Percentiles rank a stretch among this genome's conserved stretches.
Evolutionary conservation across 2,888 invertebrate genomes (phyloP).

Genomic region (Pyrrhosoma nymphula): DNA sequence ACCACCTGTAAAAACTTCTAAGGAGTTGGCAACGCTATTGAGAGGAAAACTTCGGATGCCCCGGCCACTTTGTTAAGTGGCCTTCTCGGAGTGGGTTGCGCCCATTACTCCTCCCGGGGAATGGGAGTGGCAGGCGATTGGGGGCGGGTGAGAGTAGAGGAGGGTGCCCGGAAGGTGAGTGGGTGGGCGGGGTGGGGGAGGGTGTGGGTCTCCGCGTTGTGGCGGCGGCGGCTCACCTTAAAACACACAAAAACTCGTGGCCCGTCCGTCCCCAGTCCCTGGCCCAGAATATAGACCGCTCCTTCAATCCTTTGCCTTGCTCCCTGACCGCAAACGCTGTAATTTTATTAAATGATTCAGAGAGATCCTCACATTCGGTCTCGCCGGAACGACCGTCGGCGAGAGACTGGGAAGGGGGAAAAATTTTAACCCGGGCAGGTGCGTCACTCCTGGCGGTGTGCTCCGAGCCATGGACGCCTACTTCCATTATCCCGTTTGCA

Average conservation of each 20-base stretch:
- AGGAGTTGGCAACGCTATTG: too few relatives aligned
- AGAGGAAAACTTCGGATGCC: not conserved
- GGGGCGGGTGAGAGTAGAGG: not conserved
- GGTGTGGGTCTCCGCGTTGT: not conserved
- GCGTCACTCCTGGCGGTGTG: not conserved
- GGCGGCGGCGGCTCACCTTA: constrained; percentile 17
- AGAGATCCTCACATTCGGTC: not conserved
- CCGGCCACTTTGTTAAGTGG: constrained; percentile 34
- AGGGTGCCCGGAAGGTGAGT: not conserved
- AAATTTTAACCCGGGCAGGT: constrained; percentile 34
- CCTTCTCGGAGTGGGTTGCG: not conserved
- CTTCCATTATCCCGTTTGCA: not conserved
- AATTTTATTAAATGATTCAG: constrained; percentile 65
- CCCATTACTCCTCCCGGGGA: constrained; percentile 17
- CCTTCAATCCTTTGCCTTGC: constrained; percentile 5
- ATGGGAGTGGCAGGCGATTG: not conserved
- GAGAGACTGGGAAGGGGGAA: not conserved
- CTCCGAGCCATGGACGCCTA: not conserved
- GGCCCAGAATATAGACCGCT: not conserved
- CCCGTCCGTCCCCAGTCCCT: not conserved
- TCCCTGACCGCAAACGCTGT: constrained; percentile 34
- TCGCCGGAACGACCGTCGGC: not conserved
- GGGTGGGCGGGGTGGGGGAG: not conserved
- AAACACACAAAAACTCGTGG: constrained; percentile 46
- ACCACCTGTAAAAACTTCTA: too few relatives aligned